phyloP scores from a whole-genome alignment of 2,888 invertebrate species.

The Drosophila putrida region DNA sequence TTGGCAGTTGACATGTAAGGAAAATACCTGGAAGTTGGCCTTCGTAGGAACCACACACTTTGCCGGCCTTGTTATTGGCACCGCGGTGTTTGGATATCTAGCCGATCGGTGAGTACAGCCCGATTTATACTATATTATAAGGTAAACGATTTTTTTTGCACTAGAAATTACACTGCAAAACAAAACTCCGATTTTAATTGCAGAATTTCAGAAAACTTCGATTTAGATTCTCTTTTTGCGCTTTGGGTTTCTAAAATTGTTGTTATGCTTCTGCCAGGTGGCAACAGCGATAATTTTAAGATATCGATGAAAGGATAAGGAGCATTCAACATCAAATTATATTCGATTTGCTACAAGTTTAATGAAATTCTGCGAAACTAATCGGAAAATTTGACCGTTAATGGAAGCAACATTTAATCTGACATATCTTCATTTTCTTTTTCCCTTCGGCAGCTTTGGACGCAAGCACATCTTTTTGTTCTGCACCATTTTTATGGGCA shows the following conservation, averaged over 20 bases:
- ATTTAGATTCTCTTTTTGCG: not conserved
- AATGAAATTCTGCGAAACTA: no score
- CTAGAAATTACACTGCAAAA: not conserved
- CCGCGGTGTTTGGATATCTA: constrained; percentile 87
- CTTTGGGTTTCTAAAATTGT: not conserved
- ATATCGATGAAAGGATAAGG: not conserved
- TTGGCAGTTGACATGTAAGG: constrained; percentile 88
- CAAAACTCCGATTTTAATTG: not conserved
- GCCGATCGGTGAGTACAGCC: constrained; percentile 87
- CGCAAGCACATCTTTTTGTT: constrained; percentile 87
- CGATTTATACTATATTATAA: not conserved
- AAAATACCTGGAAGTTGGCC: constrained; percentile 88
- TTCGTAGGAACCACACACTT: constrained; percentile 88
- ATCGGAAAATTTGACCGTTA: no score
- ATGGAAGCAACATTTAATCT: not conserved
- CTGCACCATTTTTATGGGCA: constrained; percentile 87
- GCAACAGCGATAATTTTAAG: not conserved
- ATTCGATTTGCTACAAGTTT: not conserved
- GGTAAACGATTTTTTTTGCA: no score
- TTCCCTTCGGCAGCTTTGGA: constrained; percentile 86
- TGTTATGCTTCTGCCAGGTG: not conserved
- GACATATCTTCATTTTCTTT: not conserved
- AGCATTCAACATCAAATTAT: not conserved
- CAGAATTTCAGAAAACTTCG: no score
- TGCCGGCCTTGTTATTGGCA: constrained; percentile 88